Evolutionary conservation across 2,113 vertebrate species (phyloP), one percentile per base, ranked within the genome.

Genomic region (Marmota flaviventris): DNA sequence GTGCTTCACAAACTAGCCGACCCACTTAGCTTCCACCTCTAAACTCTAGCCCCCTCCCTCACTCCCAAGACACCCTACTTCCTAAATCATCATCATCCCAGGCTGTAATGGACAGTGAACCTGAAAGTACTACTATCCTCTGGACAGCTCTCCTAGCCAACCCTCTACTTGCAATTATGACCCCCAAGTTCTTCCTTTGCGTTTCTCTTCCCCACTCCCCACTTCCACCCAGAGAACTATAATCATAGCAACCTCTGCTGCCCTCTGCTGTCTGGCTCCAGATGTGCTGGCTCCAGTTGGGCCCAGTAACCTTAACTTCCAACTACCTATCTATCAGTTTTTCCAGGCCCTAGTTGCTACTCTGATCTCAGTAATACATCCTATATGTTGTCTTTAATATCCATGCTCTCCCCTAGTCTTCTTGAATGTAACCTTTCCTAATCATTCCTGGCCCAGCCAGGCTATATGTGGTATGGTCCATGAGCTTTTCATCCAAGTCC

Each of bases 181-280:
- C 32, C 65, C 37, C 32, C n/a, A 51, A 45, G 7, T 69, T 86
- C 75, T 78, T 93, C 63, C 56, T 91, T 90, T 65, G 79, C 63
- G 42, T 89, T 96, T 95, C 25, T 96, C 61, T 67, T 83, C 39
- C 37, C 77, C 5, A 77, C 37, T 61, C 39, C 72, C 51, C 4
- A 83, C 17, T 37, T 42, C 72, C 93, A 85, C 45, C 76, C 53
- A 37, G 34, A 53, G 29, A 69, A 27, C 77, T 73, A 24, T 53
- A 45, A 61, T 91, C 92, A 11, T 69, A 84, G 16, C 95, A 70
- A 96, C 89, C 96, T 98, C 94, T 98, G 97, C 97, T 98, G 97
- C 97, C 97, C 97, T 94, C 97, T 97, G 93, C 97, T 98, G 97
- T 85, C 93, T 90, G 70, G 39, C 69, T 89, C 85, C 85, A 90